Conservation (phyloP, 2,888 invertebrate genomes). For the Pinctada fucata region DNA sequence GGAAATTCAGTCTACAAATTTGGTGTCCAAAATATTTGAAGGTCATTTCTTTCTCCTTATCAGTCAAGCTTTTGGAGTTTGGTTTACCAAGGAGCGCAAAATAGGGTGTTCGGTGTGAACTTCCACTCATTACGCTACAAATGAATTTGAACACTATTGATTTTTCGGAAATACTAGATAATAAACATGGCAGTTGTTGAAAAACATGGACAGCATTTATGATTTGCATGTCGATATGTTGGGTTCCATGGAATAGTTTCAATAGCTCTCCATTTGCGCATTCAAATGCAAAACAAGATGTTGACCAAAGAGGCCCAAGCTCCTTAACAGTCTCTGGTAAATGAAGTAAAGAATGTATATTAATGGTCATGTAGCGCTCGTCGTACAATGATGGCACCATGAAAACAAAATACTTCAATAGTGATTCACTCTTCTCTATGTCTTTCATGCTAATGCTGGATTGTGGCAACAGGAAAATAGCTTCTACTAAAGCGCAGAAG, state of each 20-base stretch:
- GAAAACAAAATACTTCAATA: constrained; percentile 17
- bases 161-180: background rate
- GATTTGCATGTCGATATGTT: constrained; percentile 32
- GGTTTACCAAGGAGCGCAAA: constrained; percentile 11
- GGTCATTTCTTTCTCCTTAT: background rate
- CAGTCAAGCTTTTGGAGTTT: background rate
- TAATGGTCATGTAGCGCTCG: constrained; percentile 1
- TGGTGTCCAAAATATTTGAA: background rate
- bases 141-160: constrained; percentile 6
- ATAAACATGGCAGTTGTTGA: constrained; percentile 21
- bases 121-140: background rate
- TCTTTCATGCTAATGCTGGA: constrained; percentile 11
- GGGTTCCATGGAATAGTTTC: constrained; percentile 39
- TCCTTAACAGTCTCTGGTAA: constrained; percentile 17
- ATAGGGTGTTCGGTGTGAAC: background rate
- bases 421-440: constrained; percentile 10
- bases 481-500: constrained; percentile 26
- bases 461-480: constrained; percentile 17
- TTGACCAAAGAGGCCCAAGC: constrained; percentile 34
- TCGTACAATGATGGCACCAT: constrained; percentile 23
- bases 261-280: constrained; percentile 36
- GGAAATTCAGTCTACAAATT: constrained; percentile 8
- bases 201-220: constrained; percentile 28
- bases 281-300: constrained; percentile 33
- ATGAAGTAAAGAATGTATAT: constrained; percentile 29